phyloP scores from a whole-genome alignment of 2,113 vertebrate genomes.

The Rana temporaria region DNA sequence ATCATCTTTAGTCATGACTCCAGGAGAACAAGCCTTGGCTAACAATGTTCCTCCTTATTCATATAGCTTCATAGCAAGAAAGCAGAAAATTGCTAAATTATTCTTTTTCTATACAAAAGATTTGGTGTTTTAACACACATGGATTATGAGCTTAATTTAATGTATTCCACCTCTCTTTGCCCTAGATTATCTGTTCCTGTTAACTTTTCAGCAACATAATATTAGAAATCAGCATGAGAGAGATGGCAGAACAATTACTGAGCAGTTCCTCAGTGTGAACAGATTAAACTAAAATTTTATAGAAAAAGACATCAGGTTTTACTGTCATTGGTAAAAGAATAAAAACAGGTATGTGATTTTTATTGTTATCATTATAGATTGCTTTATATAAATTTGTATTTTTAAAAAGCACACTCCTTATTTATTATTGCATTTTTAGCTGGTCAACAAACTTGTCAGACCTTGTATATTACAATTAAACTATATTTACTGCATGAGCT shows the following conservation, averaged over 20 bases:
- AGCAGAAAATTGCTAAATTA: not conserved
- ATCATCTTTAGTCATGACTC: too few species aligned
- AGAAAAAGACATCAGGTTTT: not conserved
- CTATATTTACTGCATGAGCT: too few species aligned
- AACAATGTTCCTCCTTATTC: too few species aligned
- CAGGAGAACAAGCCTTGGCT: too few species aligned
- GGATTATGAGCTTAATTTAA: not conserved
- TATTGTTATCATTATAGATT: too few species aligned
- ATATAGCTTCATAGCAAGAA: not conserved
- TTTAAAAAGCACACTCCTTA: too few species aligned
- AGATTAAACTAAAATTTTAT: not conserved
- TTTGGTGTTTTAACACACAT: not conserved
- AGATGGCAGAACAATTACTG: not conserved
- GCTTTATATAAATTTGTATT: too few species aligned
- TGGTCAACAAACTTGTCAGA: too few species aligned
- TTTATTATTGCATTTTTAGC: too few species aligned
- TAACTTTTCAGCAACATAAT: conserved; percentile 7
- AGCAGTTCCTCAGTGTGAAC: not conserved
- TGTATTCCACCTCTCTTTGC: not conserved
- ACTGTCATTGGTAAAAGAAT: not conserved
- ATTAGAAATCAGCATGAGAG: conserved; percentile 6
- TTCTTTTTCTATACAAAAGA: not conserved
- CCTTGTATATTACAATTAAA: too few species aligned
- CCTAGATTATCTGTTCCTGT: not conserved
- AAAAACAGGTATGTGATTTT: not conserved